phyloP scores from a whole-genome alignment of 1,140 invertebrate species.

The Amyelois transitella region DNA sequence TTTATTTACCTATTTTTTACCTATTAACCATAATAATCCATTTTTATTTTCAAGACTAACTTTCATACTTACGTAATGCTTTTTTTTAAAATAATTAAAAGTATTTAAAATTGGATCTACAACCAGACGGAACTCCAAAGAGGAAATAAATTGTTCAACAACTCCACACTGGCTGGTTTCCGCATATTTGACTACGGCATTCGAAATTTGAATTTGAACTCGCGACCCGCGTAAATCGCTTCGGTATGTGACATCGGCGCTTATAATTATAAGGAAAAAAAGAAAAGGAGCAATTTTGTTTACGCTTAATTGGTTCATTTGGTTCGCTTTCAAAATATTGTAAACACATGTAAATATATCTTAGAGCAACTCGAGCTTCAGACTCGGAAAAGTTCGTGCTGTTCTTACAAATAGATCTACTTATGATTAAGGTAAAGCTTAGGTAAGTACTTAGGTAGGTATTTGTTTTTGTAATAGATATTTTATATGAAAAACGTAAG shows the following conservation, averaged over 20 bases:
- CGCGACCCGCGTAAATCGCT: conserved; percentile 27
- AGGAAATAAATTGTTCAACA: conserved; percentile 29
- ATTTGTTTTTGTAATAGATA: too few relatives aligned
- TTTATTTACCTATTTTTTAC: too few relatives aligned
- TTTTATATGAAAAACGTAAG: too few relatives aligned
- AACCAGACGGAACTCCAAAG: conserved; percentile 11
- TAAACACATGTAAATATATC: not conserved
- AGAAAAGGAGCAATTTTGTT: conserved; percentile 17
- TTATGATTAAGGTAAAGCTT: too few relatives aligned
- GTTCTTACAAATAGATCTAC: too few relatives aligned
- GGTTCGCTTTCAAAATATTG: not conserved
- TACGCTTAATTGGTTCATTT: conserved; percentile 2
- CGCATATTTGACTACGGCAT: conserved; percentile 46
- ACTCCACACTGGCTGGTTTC: conserved; percentile 37
- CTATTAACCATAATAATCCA: too few relatives aligned
- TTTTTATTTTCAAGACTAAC: not conserved
- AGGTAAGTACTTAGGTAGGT: too few relatives aligned
- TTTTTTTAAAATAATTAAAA: not conserved
- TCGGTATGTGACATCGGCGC: conserved; percentile 29
- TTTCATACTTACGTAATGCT: not conserved
- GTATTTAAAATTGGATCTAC: not conserved
- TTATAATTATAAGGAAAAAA: conserved; percentile 35
- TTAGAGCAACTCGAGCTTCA: too few relatives aligned
- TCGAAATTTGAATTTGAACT: conserved; percentile 30
- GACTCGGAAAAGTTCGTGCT: too few relatives aligned